These are phyloP conservation scores for Harpalus rubripes DNA, from an alignment of 2,888 invertebrate genomes.

Conservation along the genomic window DNA sequence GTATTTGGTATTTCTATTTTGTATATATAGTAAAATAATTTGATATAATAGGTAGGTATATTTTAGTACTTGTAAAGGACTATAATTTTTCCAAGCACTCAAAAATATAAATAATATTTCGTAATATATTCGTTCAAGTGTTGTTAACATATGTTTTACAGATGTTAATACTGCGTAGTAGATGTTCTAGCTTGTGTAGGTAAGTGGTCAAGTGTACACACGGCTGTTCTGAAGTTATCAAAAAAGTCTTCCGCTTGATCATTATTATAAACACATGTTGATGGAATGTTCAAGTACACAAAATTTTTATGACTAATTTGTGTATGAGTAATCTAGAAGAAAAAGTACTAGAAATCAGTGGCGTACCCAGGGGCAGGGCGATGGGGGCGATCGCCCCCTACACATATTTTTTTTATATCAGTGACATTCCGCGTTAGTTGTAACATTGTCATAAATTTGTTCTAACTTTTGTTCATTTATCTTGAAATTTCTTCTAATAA, in stretches of 20 bases:
- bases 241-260: conserved; percentile 35
- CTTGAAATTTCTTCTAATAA: no score
- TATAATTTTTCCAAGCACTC: conserved; percentile 1
- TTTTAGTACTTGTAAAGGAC: no score
- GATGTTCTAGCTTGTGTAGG: conserved; percentile 14
- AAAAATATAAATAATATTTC: conserved; percentile 20
- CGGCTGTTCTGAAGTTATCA: conserved; percentile 25
- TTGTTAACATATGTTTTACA: conserved; percentile 49
- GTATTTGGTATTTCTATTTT: no score
- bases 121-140: conserved; percentile 35
- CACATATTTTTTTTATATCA: no score
- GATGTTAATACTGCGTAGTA: conserved; percentile 46
- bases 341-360: neutral
- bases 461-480: no score
- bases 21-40: neutral
- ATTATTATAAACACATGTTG: conserved; percentile 39
- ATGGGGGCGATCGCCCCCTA: no score
- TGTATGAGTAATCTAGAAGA: neutral
- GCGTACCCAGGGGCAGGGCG: no score
- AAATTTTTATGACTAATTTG: neutral
- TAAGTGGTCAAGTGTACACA: conserved; percentile 30
- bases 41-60: no score
- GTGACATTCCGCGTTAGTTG: no score
- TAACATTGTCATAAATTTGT: no score
- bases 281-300: conserved; percentile 27